A percentile compares a stretch with the other conserved stretches of the same genome.
Conservation (phyloP, 2,888 invertebrate species). For the Dryococelus australis region DNA sequence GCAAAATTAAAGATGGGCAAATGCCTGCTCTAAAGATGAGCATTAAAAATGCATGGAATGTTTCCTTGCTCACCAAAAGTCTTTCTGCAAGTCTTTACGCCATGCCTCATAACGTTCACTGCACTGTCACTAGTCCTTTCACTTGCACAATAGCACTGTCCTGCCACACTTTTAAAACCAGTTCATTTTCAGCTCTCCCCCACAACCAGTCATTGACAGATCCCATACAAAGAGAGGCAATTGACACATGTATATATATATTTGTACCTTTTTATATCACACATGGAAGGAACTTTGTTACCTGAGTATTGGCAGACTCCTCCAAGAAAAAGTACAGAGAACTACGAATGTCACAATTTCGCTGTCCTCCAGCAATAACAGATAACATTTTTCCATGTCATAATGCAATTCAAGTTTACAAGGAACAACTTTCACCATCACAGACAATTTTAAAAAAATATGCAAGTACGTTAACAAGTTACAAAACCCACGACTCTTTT, state of each 20-base stretch:
- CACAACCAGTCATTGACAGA: slow-evolving; percentile 20
- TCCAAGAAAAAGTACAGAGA: slow-evolving; percentile 29
- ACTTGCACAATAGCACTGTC: neutral
- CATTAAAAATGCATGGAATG: slow-evolving; percentile 9
- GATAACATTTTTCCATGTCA: slow-evolving; percentile 22
- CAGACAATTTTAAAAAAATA: slow-evolving; percentile 49
- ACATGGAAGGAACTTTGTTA: slow-evolving; percentile 48
- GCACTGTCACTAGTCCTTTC: neutral
- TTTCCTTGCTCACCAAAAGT: neutral
- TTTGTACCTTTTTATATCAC: slow-evolving; percentile 47
- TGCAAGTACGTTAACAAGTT: slow-evolving; percentile 44
- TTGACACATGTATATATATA: slow-evolving; percentile 39
- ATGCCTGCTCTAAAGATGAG: slow-evolving; percentile 4
- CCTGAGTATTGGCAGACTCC: slow-evolving; percentile 44
- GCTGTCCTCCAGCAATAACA: slow-evolving; percentile 24
- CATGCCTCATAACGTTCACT: slow-evolving; percentile 17
- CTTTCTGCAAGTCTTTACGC: slow-evolving; percentile 25
- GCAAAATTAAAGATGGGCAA: slow-evolving; percentile 31
- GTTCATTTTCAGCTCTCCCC: slow-evolving; percentile 26
- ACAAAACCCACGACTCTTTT: slow-evolving; percentile 44
- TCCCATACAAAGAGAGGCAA: slow-evolving; percentile 39
- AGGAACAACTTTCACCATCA: slow-evolving; percentile 46
- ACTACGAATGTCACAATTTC: slow-evolving; percentile 6
- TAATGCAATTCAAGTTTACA: slow-evolving; percentile 47
- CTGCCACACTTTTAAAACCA: slow-evolving; percentile 1